Evolutionary conservation across 1,140 invertebrate species (phyloP), one percentile per base, ranked within the genome.

Genomic region (Nylanderia fulva): DNA sequence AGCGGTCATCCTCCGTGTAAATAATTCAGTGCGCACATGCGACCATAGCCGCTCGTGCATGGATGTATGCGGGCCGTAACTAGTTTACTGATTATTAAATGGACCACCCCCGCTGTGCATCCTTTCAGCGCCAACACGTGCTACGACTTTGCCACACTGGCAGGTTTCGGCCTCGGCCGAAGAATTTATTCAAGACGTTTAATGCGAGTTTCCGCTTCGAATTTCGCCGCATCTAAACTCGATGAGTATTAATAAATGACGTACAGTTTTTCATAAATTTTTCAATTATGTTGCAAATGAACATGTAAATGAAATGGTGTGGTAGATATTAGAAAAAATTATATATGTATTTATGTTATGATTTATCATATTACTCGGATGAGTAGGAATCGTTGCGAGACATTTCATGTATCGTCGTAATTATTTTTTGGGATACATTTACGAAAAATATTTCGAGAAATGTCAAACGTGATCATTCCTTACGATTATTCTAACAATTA

Each of bases 31-130:
- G 72, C 74, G 89, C 90, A 91, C 87, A 90, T 90, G 90, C 87
- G 89, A 87, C 90, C 89, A 68, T 86, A 85, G 85, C 74, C 74
- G 72, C 39, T 88, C 71, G 72, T 82, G 74, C 71, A 87, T 90
- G 87, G 71, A 89, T 89, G 87, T 90, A 88, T 87, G 80, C 83
- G 85, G 63, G 48, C 60, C 84, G 84, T 88, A 90, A 87, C 89
- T 87, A 88, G 89, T 91, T 90, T 88, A 90, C 89, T 85, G 89
- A 89, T 88, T 90, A 91, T 91, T 91, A 90, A 89, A 90, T 88
- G 84, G 86, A 75, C 45, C 87, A 69, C 79, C 86, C 84, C 79
- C 86, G 66, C 66, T 63, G 82, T 68, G 48, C 80, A 88, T 72
- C 86, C 88, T 89, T 89, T 89, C 88, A 82, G 45, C 75, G 15